Percentiles rank a stretch among this genome's conserved stretches.
Conservation (phyloP, 2,797 vertebrate species). For the Agapornis canus region DNA sequence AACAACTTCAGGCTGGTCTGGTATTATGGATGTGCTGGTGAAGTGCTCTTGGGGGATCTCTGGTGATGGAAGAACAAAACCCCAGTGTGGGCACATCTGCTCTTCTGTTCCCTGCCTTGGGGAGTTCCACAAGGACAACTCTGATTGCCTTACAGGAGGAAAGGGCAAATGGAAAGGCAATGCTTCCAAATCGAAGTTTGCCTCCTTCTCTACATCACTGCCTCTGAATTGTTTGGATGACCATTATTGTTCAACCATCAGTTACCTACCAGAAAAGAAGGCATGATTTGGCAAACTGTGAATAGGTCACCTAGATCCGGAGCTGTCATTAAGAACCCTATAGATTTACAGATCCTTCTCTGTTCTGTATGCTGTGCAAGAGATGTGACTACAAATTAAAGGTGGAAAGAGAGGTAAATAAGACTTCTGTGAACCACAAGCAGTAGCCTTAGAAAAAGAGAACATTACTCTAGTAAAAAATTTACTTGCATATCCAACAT, state of each 20-base stretch:
- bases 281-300: background rate
- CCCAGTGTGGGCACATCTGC: background rate
- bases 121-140: background rate
- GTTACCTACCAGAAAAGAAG: background rate
- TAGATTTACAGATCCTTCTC: background rate
- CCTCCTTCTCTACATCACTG: background rate
- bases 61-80: background rate
- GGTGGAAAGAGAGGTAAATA: background rate
- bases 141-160: background rate
- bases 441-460: background rate
- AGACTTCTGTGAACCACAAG: background rate
- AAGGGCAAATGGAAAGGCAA: background rate
- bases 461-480: background rate
- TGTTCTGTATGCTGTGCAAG: background rate
- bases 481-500: background rate
- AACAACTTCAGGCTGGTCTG: background rate
- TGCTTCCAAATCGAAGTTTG: background rate
- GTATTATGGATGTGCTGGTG: fast-evolving
- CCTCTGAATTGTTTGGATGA: background rate
- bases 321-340: background rate
- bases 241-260: background rate
- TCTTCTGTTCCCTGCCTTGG: background rate
- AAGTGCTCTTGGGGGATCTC: background rate
- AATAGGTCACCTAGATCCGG: background rate
- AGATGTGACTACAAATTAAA: background rate